Base-by-base conservation (phyloP, 2,113 vertebrate genomes). In the Prinia subflava region DNA sequence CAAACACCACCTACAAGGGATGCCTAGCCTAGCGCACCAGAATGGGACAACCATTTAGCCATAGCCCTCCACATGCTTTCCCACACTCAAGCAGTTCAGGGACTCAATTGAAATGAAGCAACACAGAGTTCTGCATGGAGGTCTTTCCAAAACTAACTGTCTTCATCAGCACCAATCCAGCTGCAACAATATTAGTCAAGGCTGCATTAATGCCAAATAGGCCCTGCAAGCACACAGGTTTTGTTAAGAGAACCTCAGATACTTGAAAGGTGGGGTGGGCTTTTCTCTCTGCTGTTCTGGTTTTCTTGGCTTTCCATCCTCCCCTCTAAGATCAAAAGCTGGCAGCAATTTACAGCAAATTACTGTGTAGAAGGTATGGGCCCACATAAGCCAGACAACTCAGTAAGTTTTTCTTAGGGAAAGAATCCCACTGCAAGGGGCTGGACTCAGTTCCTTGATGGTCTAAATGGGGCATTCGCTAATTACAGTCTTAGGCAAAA, bases 121-220 rank as follows among this genome's bases (percentile, higher is more conserved):
- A 74, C 35, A 37, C 4, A 12, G 25, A 67, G 24, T 31, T 60
- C 67, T 68, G 35, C 49, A 64, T 14, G 13, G 25, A 55, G 30
- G n/a, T n/a, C 67, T 59, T 96, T 91, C 67, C 78, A 87, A 77
- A 82, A 74, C 76, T 39, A 78, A 67, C 4, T 10, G 47, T 59
- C 94, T 90, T 83, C 68, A 77, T 83, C 89, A 92, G 68, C 33
- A 50, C 18, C 69, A 74, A 62, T 11, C 46, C 95, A 92, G 81
- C 87, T 96, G 94, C 63, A 91, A 95, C 95, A 94, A 95, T 90
- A 95, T 95, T 91, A 94, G 59, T 65, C 42, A 69, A 39, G 53
- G 67, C 75, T 83, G 88, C 91, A 85, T 91, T 62, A 67, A 91
- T 85, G 82, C 67, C 91, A 94, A 92, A 88, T n/a, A 46, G 62